These are phyloP conservation scores for Hoplias malabaricus DNA, from an alignment of 2,113 vertebrate species.

Conservation along the genomic window DNA sequence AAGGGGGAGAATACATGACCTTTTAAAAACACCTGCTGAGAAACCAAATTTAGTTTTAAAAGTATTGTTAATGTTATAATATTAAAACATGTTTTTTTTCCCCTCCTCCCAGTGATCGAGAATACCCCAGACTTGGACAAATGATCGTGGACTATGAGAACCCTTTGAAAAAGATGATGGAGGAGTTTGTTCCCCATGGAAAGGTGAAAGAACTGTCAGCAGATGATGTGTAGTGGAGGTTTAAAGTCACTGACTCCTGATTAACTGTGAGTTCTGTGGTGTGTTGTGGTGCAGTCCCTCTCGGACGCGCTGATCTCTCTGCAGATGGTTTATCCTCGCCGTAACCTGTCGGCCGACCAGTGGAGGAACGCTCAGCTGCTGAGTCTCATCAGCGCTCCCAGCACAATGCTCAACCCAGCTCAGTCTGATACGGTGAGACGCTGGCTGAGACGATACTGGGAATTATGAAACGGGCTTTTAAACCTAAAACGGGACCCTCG, in stretches of 20 bases:
- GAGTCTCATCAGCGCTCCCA: slow-evolving; percentile 95
- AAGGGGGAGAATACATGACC: too few species aligned
- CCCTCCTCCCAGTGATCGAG: slow-evolving; percentile 83
- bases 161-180: slow-evolving; percentile 99
- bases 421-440: slow-evolving; percentile 91
- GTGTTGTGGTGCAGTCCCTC: slow-evolving; percentile 78
- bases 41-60: background rate
- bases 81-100: background rate
- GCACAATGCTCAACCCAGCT: slow-evolving; percentile 97
- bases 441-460: background rate
- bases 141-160: slow-evolving; percentile 99
- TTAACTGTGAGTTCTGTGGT: background rate
- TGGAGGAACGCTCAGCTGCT: slow-evolving; percentile 98
- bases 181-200: slow-evolving; percentile 98
- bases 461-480: too few species aligned
- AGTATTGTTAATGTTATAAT: background rate
- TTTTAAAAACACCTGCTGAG: too few species aligned
- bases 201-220: slow-evolving; percentile 77
- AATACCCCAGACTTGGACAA: slow-evolving; percentile 95
- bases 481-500: too few species aligned
- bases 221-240: background rate
- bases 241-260: background rate
- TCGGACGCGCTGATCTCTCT: slow-evolving; percentile 94
- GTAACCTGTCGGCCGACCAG: slow-evolving; percentile 97
- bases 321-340: slow-evolving; percentile 96